Evolutionary conservation across 1,140 invertebrate species (phyloP).

Genomic region (Drosophila lacteicornis): DNA sequence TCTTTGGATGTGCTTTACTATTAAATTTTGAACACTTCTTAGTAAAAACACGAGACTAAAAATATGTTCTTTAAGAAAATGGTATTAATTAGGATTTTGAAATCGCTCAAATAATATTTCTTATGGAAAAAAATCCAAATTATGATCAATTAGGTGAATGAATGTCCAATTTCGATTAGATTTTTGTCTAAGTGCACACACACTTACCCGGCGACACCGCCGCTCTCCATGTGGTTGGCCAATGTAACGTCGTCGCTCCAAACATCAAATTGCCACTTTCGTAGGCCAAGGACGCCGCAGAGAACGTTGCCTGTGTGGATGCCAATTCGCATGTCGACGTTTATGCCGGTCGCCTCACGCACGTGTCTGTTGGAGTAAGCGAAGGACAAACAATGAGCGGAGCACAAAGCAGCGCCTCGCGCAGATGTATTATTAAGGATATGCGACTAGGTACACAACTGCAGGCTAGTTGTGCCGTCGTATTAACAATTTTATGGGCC

Average conservation of each 20-base stretch:
- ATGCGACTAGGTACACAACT: constrained; percentile 40
- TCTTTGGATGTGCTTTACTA: not conserved
- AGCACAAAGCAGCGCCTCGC: constrained; percentile 21
- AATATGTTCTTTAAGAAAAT: not conserved
- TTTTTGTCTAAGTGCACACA: constrained; percentile 7
- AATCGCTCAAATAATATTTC: not conserved
- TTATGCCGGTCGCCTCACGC: constrained; percentile 93
- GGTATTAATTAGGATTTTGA: no score
- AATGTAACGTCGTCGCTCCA: constrained; percentile 99
- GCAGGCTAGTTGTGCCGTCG: constrained; percentile 52
- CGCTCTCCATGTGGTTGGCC: constrained; percentile 99
- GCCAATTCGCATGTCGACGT: constrained; percentile 97
- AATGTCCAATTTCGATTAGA: not conserved
- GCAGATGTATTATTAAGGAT: constrained; percentile 42
- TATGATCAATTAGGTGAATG: not conserved
- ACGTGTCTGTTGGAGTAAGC: constrained; percentile 89
- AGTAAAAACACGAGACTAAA: not conserved
- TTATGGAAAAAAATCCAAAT: not conserved
- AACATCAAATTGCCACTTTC: constrained; percentile 99
- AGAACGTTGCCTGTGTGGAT: constrained; percentile 97
- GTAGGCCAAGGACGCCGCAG: constrained; percentile 97
- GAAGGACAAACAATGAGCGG: constrained; percentile 60
- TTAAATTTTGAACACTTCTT: not conserved
- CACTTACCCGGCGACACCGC: constrained; percentile 95
- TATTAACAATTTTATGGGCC: constrained; percentile 74